Evolutionary conservation across 37 sponge, comb jelly and placozoan species (phyloP).

Genomic region (Halichondria panicea): DNA sequence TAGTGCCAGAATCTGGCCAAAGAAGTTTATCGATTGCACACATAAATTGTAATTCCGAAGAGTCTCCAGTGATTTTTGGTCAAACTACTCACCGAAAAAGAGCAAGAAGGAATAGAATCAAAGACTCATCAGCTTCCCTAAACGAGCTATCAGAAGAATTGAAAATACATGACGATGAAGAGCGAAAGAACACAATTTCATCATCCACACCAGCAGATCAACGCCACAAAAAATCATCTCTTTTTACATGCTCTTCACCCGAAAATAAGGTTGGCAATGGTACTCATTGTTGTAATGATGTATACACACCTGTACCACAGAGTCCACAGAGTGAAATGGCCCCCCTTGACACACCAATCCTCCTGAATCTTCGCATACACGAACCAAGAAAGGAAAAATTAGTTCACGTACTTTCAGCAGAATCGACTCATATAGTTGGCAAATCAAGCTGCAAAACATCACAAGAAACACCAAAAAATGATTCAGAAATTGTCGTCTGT

Average conservation of each 20-base stretch:
- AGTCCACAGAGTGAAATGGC: too few relatives aligned
- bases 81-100: conserved; percentile 7
- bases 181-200: neutral
- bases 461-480: neutral
- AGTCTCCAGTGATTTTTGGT: conserved; percentile 5
- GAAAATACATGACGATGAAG: neutral
- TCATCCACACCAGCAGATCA: too few relatives aligned
- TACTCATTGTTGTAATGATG: too few relatives aligned
- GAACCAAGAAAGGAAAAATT: conserved; percentile 21
- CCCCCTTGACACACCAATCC: conserved; percentile 9
- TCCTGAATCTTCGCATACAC: conserved; percentile 35
- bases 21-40: neutral
- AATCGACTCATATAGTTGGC: neutral
- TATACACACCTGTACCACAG: too few relatives aligned
- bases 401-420: conserved; percentile 7
- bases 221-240: conserved; percentile 14
- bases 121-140: neutral
- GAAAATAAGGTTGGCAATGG: conserved; percentile 57
- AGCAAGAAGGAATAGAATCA: conserved; percentile 23
- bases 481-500: conserved; percentile 1
- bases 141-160: neutral
- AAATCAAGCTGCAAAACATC: neutral
- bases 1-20: neutral
- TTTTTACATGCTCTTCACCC: conserved; percentile 36
- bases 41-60: neutral